Conservation (phyloP, 2,113 vertebrate genomes). For the Artemisiospiza belli region DNA sequence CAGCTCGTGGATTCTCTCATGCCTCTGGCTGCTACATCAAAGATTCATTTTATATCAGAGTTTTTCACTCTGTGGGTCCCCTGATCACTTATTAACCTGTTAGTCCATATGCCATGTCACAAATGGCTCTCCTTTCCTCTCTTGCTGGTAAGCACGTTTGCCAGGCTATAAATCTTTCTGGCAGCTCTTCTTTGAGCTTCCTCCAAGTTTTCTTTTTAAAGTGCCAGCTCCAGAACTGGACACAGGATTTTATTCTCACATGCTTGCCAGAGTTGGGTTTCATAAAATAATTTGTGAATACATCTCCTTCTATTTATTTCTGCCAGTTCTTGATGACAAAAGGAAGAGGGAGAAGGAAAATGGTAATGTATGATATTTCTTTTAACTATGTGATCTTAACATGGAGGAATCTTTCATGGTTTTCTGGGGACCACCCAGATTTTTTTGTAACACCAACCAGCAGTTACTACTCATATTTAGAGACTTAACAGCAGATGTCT, state of each 20-base stretch:
- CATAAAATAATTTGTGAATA: background rate
- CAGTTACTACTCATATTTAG: background rate
- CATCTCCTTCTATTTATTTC: background rate
- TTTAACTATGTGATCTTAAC: background rate
- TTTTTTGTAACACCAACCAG: background rate
- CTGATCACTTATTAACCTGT: constrained; percentile 26
- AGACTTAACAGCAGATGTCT: background rate
- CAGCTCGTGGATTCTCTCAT: background rate
- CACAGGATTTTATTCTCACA: background rate
- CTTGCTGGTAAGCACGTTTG: background rate
- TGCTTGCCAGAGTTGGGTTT: background rate
- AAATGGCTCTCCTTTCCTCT: background rate
- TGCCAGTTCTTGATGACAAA: constrained; percentile 5
- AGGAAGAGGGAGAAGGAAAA: background rate
- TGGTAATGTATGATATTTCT: background rate
- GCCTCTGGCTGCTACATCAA: constrained; percentile 41
- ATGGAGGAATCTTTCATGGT: background rate
- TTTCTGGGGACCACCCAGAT: background rate
- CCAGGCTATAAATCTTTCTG: constrained; percentile 30
- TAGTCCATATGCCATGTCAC: background rate
- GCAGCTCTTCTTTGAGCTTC: constrained; percentile 35
- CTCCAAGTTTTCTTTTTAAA: constrained; percentile 20
- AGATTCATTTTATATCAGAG: constrained; percentile 7
- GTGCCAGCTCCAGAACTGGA: background rate
- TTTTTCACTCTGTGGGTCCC: background rate